Conservation (phyloP, 2,888 invertebrate species). For the Andrena bucephala region DNA sequence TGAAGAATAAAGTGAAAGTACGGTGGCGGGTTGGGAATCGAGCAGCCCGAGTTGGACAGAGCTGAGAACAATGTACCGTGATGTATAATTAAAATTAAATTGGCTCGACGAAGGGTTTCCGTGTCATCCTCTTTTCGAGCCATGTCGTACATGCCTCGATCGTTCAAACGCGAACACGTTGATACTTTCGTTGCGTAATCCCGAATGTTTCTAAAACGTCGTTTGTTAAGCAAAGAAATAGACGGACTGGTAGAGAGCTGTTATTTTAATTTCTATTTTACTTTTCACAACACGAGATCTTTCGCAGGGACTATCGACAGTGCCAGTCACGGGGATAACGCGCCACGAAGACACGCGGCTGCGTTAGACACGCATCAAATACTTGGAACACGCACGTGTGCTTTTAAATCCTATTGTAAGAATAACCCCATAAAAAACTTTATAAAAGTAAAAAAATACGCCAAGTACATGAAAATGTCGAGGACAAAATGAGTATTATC, state of each 20-base stretch:
- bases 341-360: no score
- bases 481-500: no score
- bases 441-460: no score
- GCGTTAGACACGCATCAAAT: conserved; percentile 18
- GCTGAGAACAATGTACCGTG: background rate
- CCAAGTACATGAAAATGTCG: no score
- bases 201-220: conserved; percentile 12
- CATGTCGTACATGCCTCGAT: background rate
- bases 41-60: background rate
- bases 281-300: conserved; percentile 22
- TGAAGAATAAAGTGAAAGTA: background rate
- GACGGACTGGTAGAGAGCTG: background rate
- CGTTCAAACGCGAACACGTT: conserved; percentile 17
- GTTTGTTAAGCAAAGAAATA: background rate
- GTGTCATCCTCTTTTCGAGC: conserved; percentile 10
- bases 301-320: conserved; percentile 15
- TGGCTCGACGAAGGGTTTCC: conserved; percentile 38
- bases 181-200: conserved; percentile 24
- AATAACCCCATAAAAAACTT: no score
- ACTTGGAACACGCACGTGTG: conserved; percentile 23
- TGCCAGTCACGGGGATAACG: conserved; percentile 19
- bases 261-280: conserved; percentile 36
- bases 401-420: conserved; percentile 27
- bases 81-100: conserved; percentile 48
- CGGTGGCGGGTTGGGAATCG: background rate